These are phyloP conservation scores for Eublepharis macularius DNA, from an alignment of 2,113 vertebrate genomes.

Conservation along the genomic window DNA sequence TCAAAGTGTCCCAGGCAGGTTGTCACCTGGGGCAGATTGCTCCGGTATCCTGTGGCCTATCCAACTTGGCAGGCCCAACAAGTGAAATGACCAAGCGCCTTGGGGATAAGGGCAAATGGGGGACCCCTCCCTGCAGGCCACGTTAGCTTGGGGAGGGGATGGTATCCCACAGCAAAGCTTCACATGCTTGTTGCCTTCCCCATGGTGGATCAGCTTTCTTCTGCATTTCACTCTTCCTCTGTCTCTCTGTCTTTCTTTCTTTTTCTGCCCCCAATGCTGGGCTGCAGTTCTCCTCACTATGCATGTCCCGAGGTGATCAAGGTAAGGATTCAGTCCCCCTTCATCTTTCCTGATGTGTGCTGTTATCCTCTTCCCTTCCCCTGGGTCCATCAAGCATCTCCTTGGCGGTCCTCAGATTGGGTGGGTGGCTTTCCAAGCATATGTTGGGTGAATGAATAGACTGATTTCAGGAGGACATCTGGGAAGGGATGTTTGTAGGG, in stretches of 20 bases:
- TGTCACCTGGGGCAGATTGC: too few species aligned
- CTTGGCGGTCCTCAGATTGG: not conserved
- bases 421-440: not conserved
- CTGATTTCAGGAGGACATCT: not conserved
- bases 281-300: slow-evolving; percentile 87
- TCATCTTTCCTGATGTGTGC: not conserved
- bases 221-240: slow-evolving; percentile 32
- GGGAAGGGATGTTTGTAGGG: not conserved
- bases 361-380: not conserved
- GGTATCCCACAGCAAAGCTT: too few species aligned
- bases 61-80: not conserved
- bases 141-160: not conserved
- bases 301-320: slow-evolving; percentile 93
- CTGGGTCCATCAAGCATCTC: not conserved
- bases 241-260: slow-evolving; percentile 37
- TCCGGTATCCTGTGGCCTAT: not conserved
- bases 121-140: not conserved
- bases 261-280: slow-evolving; percentile 39
- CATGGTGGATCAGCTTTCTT: not conserved
- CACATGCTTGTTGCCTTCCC: not conserved
- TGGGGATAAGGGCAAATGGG: not conserved
- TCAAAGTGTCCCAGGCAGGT: not conserved
- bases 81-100: not conserved
- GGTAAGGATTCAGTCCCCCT: slow-evolving; percentile 70
- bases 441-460: not conserved